phyloP scores from a whole-genome alignment of 2,888 invertebrate genomes.

The Hoplodrina ambigua region DNA sequence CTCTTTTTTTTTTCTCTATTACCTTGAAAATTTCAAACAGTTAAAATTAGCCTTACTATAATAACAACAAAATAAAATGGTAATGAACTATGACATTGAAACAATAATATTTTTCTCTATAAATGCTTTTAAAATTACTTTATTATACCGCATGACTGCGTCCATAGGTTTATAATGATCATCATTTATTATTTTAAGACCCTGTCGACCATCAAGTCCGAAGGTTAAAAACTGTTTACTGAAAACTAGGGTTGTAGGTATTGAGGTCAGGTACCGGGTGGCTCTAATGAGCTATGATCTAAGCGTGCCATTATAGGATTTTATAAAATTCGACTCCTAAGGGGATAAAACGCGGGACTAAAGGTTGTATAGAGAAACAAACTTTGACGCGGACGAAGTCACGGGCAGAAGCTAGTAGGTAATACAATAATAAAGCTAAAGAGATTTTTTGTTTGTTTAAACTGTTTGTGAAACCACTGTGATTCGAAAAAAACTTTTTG shows the following conservation, averaged over 20 bases:
- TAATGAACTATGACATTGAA: background rate
- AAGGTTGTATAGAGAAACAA: too few species aligned
- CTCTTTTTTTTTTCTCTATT: slow-evolving; percentile 46
- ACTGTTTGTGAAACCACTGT: too few species aligned
- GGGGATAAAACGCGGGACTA: too few species aligned
- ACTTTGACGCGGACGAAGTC: too few species aligned
- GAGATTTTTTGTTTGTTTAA: too few species aligned
- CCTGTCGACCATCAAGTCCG: background rate
- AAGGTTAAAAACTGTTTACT: background rate
- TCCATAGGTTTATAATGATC: background rate
- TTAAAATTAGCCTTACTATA: background rate
- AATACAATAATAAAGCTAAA: too few species aligned
- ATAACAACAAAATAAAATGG: background rate
- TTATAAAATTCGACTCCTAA: too few species aligned
- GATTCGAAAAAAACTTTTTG: too few species aligned
- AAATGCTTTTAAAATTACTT: slow-evolving; percentile 6
- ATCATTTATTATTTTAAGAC: background rate
- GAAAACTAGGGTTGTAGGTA: background rate
- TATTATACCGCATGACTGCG: background rate
- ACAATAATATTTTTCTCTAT: background rate
- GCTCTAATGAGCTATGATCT: too few species aligned
- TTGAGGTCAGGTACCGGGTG: too few species aligned
- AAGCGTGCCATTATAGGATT: too few species aligned
- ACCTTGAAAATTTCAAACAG: slow-evolving; percentile 31
- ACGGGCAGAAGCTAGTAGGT: too few species aligned